phyloP scores from a whole-genome alignment of 2,797 vertebrate species.

The Esox lucius region DNA sequence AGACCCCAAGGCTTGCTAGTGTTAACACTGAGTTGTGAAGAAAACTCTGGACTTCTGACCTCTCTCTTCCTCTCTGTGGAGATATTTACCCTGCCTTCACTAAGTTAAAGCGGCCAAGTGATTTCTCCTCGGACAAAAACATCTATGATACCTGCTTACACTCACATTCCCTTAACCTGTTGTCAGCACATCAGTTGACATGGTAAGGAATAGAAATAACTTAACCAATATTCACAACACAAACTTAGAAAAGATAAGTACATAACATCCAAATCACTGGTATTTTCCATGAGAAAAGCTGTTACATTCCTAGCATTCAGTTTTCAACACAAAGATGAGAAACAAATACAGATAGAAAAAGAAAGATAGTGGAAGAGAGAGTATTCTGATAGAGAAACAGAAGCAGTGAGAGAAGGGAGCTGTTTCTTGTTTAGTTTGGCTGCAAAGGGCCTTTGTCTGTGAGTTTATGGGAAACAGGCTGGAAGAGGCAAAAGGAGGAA shows the following conservation, averaged over 20 bases:
- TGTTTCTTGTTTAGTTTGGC: slow-evolving; percentile 67
- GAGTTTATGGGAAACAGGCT: slow-evolving; percentile 55
- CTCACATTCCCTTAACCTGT: not conserved
- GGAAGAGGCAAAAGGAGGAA: slow-evolving; percentile 24
- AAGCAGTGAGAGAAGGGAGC: not conserved
- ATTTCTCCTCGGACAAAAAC: slow-evolving; percentile 27
- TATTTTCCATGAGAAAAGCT: not conserved
- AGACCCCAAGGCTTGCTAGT: slow-evolving; percentile 13
- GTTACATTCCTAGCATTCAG: not conserved
- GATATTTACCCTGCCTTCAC: slow-evolving; percentile 58
- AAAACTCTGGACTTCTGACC: slow-evolving; percentile 63
- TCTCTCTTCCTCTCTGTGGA: slow-evolving; percentile 16
- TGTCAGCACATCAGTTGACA: not conserved
- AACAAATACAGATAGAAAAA: not conserved
- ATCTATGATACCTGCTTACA: not conserved
- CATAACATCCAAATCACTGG: not conserved
- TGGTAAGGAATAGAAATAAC: not conserved
- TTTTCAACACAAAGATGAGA: not conserved
- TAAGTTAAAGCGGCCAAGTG: slow-evolving; percentile 44
- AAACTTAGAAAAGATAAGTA: not conserved
- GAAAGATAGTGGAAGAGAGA: not conserved
- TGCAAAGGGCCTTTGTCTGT: slow-evolving; percentile 57
- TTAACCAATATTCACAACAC: not conserved
- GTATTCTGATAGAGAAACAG: not conserved
- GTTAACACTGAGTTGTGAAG: slow-evolving; percentile 40